Evolutionary conservation across 2,888 invertebrate genomes (phyloP), one percentile per base, ranked within the genome.

Genomic region (Acrobeloides nanus): DNA sequence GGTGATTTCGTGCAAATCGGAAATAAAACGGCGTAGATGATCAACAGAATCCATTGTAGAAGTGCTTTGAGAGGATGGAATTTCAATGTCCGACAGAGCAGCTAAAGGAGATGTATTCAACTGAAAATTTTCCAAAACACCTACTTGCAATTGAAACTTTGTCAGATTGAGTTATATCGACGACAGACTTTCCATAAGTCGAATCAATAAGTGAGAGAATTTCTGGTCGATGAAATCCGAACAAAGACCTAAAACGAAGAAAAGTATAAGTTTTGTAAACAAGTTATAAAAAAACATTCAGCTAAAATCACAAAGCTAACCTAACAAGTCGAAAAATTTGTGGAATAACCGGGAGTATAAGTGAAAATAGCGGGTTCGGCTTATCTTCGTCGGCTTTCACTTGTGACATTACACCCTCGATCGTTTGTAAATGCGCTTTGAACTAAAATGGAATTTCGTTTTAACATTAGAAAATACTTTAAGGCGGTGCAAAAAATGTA

Each of bases 131-230:
- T 2, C 24, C 24, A 3, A 18, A 24, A 53, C 35, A 55, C 4
- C 27, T 48, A n/a, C 48, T 52, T 42, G 59, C 65, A 65, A 45
- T 55, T 55, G 25, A 64, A 55, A 17, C 37, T 38, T 31, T 64
- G 64, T 64, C 64, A n/a, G 29, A 26, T n/a, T 45, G 18, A 12
- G 62, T 50, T n/a, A 64, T 62, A 18, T 61, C 47, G 8, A 58
- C 29, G 20, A 64, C 34, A 15, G 32, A 34, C 3, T 35, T 40
- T 1, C 47, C 51, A 35, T 62, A 64, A 10, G 48, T 39, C 1
- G 51, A 17, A 42, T 66, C 53, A 32, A 62, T 46, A 15, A 39
- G 33, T 7, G 52, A 33, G 12, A 41, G 26, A 17, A 44, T 48
- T 17, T 26, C 26, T 7, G 49, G 41, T n/a, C 48, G 37, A 37